Conservation (phyloP, 2,113 vertebrate species). For the Tupaia chinensis region DNA sequence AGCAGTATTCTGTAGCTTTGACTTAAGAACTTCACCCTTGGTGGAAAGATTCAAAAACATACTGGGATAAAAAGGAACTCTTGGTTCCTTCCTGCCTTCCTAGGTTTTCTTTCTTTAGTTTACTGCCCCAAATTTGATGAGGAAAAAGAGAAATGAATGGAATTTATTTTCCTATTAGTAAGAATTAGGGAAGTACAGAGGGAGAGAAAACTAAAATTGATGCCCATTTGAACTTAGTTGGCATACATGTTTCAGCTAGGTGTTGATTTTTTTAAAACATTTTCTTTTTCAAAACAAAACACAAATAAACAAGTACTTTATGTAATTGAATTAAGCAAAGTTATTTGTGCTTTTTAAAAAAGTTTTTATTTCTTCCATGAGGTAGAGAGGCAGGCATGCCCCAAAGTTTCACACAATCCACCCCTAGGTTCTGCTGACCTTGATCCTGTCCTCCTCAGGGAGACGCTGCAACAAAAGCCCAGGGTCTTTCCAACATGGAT, state of each 20-base stretch:
- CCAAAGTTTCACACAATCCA: no score
- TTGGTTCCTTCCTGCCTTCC: no score
- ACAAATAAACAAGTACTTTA: conserved; percentile 18
- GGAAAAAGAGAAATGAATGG: conserved; percentile 19
- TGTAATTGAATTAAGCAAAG: neutral
- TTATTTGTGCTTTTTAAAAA: neutral
- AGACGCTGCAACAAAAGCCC: no score
- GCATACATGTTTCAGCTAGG: conserved; percentile 5
- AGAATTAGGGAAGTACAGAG: conserved; percentile 20
- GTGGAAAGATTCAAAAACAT: neutral
- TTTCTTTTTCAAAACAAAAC: neutral
- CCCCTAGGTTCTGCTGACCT: no score
- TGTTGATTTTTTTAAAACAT: conserved; percentile 28
- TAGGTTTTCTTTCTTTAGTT: neutral
- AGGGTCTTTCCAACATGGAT: no score
- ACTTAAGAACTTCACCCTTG: conserved; percentile 4
- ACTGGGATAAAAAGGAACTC: neutral
- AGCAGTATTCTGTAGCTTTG: neutral
- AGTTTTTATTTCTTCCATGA: no score
- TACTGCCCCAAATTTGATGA: neutral
- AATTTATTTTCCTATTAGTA: neutral
- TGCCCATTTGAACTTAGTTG: neutral
- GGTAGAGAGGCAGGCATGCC: no score
- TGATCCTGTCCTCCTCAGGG: no score
- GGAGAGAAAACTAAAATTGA: neutral